Conservation (phyloP, 2,113 vertebrate species). For the Channa argus region DNA sequence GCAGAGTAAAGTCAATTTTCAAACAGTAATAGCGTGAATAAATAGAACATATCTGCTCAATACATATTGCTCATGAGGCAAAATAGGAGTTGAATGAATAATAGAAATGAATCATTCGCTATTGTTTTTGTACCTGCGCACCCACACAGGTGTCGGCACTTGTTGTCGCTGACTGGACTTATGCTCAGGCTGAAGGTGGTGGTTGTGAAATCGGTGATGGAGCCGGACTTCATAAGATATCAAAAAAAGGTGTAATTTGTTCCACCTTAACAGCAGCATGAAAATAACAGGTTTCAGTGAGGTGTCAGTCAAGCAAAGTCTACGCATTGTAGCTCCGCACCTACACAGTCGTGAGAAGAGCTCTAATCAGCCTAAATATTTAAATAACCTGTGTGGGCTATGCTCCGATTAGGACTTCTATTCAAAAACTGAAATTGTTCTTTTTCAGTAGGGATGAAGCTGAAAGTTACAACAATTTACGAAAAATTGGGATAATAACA, state of each 20-base stretch:
- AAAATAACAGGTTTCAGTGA: not conserved
- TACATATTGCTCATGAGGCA: slow-evolving; percentile 1
- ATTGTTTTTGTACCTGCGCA: slow-evolving; percentile 13
- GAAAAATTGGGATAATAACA: not conserved
- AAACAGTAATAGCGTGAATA: slow-evolving; percentile 12
- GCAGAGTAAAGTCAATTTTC: slow-evolving; percentile 1
- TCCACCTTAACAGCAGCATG: not conserved
- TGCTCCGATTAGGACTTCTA: too few relatives aligned
- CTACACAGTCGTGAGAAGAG: slow-evolving; percentile 1
- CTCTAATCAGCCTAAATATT: slow-evolving; percentile 5
- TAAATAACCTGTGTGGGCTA: not conserved
- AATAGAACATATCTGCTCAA: slow-evolving; percentile 1
- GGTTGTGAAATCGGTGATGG: not conserved
- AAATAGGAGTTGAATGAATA: slow-evolving; percentile 15
- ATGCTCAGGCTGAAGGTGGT: slow-evolving; percentile 10
- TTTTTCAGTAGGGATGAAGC: too few relatives aligned
- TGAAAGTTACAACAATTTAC: not conserved
- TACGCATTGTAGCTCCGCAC: not conserved
- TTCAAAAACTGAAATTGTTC: too few relatives aligned
- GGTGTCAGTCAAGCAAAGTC: not conserved
- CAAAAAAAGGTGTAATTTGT: slow-evolving; percentile 6
- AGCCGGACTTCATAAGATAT: not conserved
- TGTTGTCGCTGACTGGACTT: not conserved
- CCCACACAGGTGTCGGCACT: slow-evolving; percentile 20
- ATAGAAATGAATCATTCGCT: slow-evolving; percentile 25